A percentile compares a stretch with the other conserved stretches of the same genome.
These are phyloP conservation scores for Lethrus apterus DNA, from an alignment of 1,140 invertebrate genomes.

Conservation along the genomic window DNA sequence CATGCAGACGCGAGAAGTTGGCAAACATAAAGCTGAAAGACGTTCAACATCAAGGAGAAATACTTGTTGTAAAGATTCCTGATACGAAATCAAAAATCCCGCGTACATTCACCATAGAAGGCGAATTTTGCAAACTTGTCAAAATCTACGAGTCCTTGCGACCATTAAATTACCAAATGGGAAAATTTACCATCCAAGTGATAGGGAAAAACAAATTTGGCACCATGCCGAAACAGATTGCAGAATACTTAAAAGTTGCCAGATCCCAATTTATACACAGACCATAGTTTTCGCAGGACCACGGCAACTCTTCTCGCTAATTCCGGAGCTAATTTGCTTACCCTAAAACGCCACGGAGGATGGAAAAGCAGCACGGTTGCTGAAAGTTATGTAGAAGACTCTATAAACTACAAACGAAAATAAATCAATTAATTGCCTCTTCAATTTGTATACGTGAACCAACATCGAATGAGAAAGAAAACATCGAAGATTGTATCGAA, in stretches of 20 bases:
- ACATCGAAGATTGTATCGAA: too few species aligned
- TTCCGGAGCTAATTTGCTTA: too few species aligned
- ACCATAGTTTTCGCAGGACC: too few species aligned
- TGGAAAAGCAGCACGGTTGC: too few species aligned
- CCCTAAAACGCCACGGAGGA: too few species aligned
- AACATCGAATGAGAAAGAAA: too few species aligned
- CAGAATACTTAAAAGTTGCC: conserved; percentile 29
- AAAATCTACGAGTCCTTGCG: conserved; percentile 16
- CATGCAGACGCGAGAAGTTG: too few species aligned
- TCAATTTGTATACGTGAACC: too few species aligned
- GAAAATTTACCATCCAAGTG: conserved; percentile 29
- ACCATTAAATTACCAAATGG: conserved; percentile 29
- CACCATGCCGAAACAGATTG: conserved; percentile 29
- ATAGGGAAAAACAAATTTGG: conserved; percentile 32
- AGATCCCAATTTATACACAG: conserved; percentile 31
- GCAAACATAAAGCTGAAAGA: conserved; percentile 10
- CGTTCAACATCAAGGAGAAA: conserved; percentile 11
- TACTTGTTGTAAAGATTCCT: conserved; percentile 12
- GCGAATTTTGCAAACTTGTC: conserved; percentile 14
- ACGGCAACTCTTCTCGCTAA: too few species aligned
- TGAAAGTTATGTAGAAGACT: too few species aligned
- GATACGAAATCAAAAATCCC: conserved; percentile 16
- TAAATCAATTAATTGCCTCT: too few species aligned
- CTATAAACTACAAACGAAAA: too few species aligned
- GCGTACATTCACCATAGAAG: conserved; percentile 14